Base-by-base conservation (phyloP, 2,888 invertebrate species). In the Chromoteleia sp. region DNA sequence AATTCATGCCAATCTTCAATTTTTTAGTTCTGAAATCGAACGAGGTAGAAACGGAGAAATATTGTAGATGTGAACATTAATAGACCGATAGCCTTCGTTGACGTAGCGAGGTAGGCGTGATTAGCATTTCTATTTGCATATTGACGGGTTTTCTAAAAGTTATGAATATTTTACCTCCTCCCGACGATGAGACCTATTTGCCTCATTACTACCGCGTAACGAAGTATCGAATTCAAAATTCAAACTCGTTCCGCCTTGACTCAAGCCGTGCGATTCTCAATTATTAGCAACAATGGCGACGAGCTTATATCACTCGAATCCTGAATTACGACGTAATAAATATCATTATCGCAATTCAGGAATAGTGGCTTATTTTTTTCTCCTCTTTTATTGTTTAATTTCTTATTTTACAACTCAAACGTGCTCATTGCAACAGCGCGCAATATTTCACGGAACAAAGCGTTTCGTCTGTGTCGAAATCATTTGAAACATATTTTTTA, bases 71-170 rank as follows among this genome's bases (percentile, higher is more conserved):
- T 58, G 81, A 80, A 71, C 84, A 83, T 84, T 85, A 85, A 85
- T 84, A 85, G 85, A 87, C 85, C 84, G 83, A 86, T 87, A 86
- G 84, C 85, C 86, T 87, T 85, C 85, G 85, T 83, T 82, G 83
- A 77, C 79, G 81, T 58, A 77, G 70, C 73, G 54, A 80, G 76
- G 75, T 81, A 77, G 77, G 84, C 82, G 78, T 87, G 88, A 91
- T 91, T 91, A 91, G 89, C 91, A 91, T 91, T 89, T 82, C 84
- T 86, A 90, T 91, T 91, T 90, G 89, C 91, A 91, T 91, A 91
- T 91, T 91, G 90, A 91, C 91, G 90, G 91, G 89, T 90, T 91
- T 91, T 89, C 88, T 88, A 90, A 91, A 91, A 91, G 89, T 91
- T 91, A 91, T 91, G 91, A 91, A 91, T 91, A 91, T 90, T 91